Conservation (phyloP, 2,113 vertebrate species). For the Epinephelus fuscoguttatus region DNA sequence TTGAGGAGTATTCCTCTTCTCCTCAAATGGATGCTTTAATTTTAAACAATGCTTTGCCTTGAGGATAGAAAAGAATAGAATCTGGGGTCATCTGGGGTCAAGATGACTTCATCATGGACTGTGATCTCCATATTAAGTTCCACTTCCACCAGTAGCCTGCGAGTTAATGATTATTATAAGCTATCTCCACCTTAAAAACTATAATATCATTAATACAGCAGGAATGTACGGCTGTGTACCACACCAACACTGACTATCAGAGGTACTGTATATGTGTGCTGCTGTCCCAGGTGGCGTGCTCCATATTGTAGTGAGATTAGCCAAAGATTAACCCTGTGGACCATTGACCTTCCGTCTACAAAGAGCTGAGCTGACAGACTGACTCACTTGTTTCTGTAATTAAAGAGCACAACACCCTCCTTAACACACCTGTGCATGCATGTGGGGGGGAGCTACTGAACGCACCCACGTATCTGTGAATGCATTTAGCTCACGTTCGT, state of each 20-base stretch:
- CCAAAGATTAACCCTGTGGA: slow-evolving; percentile 89
- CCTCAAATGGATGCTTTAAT: neutral
- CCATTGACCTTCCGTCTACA: slow-evolving; percentile 84
- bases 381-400: slow-evolving; percentile 80
- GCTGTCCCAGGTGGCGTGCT: slow-evolving; percentile 74
- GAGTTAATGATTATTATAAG: slow-evolving; percentile 78
- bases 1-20: neutral
- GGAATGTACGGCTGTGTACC: slow-evolving; percentile 13
- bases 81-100: neutral
- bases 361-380: slow-evolving; percentile 82
- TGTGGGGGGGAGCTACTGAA: neutral
- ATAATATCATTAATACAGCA: slow-evolving; percentile 36
- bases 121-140: slow-evolving; percentile 68
- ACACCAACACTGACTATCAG: neutral
- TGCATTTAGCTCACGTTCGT: neutral
- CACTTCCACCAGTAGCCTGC: slow-evolving; percentile 50
- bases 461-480: neutral
- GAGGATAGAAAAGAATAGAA: neutral
- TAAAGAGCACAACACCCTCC: slow-evolving; percentile 77
- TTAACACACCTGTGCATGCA: slow-evolving; percentile 23
- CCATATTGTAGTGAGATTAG: slow-evolving; percentile 86
- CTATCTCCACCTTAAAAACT: slow-evolving; percentile 36
- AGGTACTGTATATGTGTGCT: slow-evolving; percentile 40
- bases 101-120: slow-evolving; percentile 63
- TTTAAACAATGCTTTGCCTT: neutral